A percentile compares a stretch with the other conserved stretches of the same genome.
phyloP scores from a whole-genome alignment of 2,888 invertebrate species.

The Parasteatoda lunata region DNA sequence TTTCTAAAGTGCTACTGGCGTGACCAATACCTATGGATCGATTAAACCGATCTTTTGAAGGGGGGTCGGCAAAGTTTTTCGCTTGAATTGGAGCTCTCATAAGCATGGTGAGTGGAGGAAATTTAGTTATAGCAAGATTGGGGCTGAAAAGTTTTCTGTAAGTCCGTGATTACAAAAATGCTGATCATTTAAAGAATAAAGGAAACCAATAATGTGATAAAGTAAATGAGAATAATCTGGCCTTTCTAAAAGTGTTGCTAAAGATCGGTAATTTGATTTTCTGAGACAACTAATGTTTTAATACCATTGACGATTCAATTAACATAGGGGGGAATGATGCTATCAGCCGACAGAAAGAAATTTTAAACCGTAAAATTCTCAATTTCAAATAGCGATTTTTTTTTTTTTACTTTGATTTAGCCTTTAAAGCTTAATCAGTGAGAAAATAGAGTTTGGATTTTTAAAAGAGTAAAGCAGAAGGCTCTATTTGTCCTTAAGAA shows the following conservation, averaged over 20 bases:
- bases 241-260: not conserved
- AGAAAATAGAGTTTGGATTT: no score
- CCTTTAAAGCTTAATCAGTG: no score
- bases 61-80: not conserved
- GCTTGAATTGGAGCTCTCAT: not conserved
- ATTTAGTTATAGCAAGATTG: no score
- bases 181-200: not conserved
- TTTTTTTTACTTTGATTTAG: no score
- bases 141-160: not conserved
- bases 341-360: no score
- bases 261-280: not conserved
- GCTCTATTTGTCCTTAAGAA: no score
- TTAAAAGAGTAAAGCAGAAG: no score
- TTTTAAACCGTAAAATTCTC: no score
- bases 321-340: not conserved
- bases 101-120: not conserved
- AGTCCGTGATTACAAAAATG: not conserved
- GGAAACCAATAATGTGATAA: constrained; percentile 5
- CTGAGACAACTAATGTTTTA: not conserved
- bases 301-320: not conserved
- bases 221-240: not conserved
- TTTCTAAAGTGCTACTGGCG: constrained; percentile 20
- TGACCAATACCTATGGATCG: constrained; percentile 42
- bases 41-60: constrained; percentile 16
- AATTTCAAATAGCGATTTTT: no score